These are phyloP conservation scores for Copidosoma aretas DNA, from an alignment of 2,888 invertebrate species.

Conservation along the genomic window DNA sequence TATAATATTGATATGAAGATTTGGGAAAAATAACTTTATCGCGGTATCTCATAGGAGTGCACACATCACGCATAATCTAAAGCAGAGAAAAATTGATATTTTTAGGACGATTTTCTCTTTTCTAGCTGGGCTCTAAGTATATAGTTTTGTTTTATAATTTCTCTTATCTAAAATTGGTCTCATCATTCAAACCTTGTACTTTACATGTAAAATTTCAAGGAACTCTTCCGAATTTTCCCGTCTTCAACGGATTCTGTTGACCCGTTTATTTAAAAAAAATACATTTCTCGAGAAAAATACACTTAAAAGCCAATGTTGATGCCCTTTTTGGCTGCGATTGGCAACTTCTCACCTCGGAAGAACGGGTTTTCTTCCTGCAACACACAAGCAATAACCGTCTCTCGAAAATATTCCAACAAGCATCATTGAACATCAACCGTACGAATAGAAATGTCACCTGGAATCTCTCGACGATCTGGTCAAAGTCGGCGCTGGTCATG, in stretches of 20 bases:
- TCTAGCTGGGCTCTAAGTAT: not conserved
- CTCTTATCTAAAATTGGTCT: conserved; percentile 8
- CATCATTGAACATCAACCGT: not conserved
- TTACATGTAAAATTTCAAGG: conserved; percentile 13
- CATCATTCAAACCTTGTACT: conserved; percentile 14
- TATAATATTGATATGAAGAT: conserved; percentile 8
- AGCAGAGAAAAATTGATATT: conserved; percentile 13
- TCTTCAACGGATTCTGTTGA: conserved; percentile 30
- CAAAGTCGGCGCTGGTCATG: conserved; percentile 68
- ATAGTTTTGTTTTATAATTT: conserved; percentile 13
- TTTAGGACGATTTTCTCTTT: not conserved
- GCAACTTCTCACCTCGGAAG: conserved; percentile 83
- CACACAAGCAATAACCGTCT: not conserved
- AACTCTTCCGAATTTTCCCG: conserved; percentile 7
- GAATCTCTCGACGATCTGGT: conserved; percentile 71
- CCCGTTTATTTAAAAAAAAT: conserved; percentile 12
- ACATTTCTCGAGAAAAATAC: not conserved
- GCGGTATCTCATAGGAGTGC: conserved; percentile 12
- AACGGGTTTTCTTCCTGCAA: conserved; percentile 81
- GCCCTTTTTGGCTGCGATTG: conserved; percentile 93
- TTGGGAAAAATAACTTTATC: conserved; percentile 13
- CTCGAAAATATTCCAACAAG: not conserved
- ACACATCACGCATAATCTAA: conserved; percentile 11
- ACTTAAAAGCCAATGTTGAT: conserved; percentile 69
- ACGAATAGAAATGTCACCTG: conserved; percentile 65